A percentile compares a stretch with the other conserved stretches of the same genome.
These are phyloP conservation scores for Pycnonotus jocosus DNA, from an alignment of 2,113 vertebrate genomes.

Conservation along the genomic window DNA sequence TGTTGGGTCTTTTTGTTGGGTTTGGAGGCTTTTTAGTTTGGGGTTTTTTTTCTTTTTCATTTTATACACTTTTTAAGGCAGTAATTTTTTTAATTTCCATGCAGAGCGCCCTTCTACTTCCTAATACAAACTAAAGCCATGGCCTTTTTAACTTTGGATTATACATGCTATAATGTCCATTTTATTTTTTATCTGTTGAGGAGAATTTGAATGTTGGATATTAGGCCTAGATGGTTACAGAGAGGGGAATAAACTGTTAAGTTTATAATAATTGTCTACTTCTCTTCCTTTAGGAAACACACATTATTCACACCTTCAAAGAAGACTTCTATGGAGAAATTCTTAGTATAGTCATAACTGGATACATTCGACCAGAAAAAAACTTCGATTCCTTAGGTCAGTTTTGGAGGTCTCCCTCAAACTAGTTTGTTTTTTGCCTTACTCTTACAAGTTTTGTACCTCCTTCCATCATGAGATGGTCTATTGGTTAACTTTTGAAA, in stretches of 20 bases:
- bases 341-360: slow-evolving; percentile 86
- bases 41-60: no score
- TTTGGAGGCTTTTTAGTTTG: not conserved
- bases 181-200: not conserved
- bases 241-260: not conserved
- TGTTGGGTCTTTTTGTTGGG: not conserved
- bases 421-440: not conserved
- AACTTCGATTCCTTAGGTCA: slow-evolving; percentile 89
- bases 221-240: not conserved
- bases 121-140: not conserved
- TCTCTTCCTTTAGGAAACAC: slow-evolving; percentile 81
- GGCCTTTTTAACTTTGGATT: not conserved
- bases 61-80: not conserved
- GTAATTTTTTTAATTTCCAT: not conserved
- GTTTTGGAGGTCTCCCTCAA: not conserved
- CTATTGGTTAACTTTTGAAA: not conserved
- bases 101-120: not conserved
- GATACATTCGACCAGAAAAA: slow-evolving; percentile 93
- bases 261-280: not conserved
- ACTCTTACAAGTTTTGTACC: not conserved
- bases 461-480: not conserved
- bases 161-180: not conserved
- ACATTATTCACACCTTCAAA: slow-evolving; percentile 92
- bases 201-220: not conserved
- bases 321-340: slow-evolving; percentile 94